Evolutionary conservation across 2,797 vertebrate species (phyloP).

Genomic region (Columba guinea): DNA sequence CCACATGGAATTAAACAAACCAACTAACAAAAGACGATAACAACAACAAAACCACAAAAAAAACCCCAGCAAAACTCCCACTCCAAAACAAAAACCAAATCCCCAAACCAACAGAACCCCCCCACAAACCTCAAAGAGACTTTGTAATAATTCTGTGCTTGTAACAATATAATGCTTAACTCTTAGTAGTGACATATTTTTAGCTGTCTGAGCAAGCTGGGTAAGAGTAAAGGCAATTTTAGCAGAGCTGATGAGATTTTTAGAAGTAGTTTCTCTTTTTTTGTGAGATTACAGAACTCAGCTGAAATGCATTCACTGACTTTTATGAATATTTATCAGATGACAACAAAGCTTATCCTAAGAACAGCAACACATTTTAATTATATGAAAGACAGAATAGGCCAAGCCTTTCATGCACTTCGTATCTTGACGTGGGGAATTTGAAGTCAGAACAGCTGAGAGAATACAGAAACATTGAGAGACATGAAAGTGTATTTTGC

Average conservation of each 20-base stretch:
- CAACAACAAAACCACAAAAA: no score
- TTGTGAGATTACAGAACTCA: not conserved
- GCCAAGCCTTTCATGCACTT: constrained; percentile 5
- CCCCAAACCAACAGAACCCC: no score
- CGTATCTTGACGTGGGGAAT: not conserved
- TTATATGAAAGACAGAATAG: not conserved
- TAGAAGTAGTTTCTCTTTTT: not conserved
- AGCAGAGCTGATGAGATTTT: not conserved
- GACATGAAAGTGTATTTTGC: not conserved
- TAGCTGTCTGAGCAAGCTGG: not conserved
- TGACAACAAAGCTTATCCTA: not conserved
- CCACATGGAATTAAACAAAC: not conserved
- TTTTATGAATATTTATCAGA: constrained; percentile 26
- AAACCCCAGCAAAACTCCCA: no score
- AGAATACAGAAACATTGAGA: not conserved
- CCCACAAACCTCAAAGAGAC: not conserved
- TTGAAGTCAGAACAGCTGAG: not conserved
- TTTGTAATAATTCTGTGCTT: not conserved
- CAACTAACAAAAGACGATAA: no score
- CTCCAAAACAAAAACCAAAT: no score
- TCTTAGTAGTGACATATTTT: not conserved
- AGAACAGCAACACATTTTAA: not conserved
- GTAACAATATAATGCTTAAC: not conserved
- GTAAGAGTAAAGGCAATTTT: not conserved
- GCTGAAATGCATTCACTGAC: not conserved